phyloP scores from a whole-genome alignment of 2,888 invertebrate genomes.

The Polyploca ridens region DNA sequence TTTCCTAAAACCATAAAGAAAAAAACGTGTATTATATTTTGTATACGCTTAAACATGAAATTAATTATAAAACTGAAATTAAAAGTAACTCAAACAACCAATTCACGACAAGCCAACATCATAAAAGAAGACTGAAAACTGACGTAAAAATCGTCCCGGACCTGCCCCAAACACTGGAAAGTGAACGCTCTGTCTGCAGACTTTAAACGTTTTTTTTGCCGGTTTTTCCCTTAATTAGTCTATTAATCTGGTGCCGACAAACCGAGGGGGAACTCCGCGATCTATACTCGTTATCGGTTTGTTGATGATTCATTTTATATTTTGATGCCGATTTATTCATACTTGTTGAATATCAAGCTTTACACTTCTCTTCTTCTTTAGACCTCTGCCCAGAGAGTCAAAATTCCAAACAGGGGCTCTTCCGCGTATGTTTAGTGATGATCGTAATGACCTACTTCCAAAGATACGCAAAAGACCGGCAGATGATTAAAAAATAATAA shows the following conservation, averaged over 20 bases:
- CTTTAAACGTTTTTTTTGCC: conserved; percentile 57
- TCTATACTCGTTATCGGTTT: conserved; percentile 17
- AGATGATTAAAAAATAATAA: no score
- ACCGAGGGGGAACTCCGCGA: conserved; percentile 17
- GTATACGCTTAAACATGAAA: not conserved
- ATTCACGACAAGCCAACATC: conserved; percentile 42
- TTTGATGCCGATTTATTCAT: conserved; percentile 6
- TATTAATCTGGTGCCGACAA: conserved; percentile 60
- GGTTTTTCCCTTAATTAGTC: conserved; percentile 74
- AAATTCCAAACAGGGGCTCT: no score
- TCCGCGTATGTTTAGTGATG: no score
- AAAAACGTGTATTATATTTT: not conserved
- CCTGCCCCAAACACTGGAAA: conserved; percentile 73
- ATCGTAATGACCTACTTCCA: no score
- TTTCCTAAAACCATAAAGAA: no score
- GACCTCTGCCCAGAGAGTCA: no score
- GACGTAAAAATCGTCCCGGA: conserved; percentile 82
- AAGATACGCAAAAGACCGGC: no score
- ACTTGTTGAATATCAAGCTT: not conserved
- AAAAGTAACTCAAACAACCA: conserved; percentile 43
- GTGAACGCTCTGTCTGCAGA: conserved; percentile 51
- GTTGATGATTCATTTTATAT: conserved; percentile 31
- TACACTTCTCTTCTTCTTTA: no score
- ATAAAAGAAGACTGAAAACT: conserved; percentile 72
- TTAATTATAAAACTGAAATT: not conserved